phyloP scores from a whole-genome alignment of 2,113 vertebrate species.

The Anhinga anhinga region DNA sequence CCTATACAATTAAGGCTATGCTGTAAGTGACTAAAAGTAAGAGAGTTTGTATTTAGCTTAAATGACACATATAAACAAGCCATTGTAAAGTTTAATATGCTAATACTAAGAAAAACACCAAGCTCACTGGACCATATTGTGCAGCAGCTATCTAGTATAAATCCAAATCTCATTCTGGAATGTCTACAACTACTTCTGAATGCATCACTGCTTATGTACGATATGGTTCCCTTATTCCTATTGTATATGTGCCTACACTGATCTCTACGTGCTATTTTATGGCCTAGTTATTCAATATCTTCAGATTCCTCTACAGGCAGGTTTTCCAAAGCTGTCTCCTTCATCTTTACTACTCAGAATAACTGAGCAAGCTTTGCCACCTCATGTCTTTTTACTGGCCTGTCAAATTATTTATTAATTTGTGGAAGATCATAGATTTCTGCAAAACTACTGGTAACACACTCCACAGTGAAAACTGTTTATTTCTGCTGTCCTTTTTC shows the following conservation, averaged over 20 bases:
- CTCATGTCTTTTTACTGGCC: not conserved
- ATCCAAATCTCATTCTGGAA: not conserved
- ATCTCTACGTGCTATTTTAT: not conserved
- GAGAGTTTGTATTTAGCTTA: not conserved
- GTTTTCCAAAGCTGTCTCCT: not conserved
- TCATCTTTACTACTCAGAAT: not conserved
- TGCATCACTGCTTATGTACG: not conserved
- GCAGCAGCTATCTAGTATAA: not conserved
- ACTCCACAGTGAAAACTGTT: not conserved
- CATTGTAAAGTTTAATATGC: not conserved
- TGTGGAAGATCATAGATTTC: not conserved
- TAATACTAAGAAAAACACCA: not conserved
- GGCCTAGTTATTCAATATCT: not conserved
- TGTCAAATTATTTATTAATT: not conserved
- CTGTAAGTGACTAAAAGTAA: not conserved
- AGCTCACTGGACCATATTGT: not conserved
- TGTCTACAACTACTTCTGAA: not conserved
- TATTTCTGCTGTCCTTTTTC: not conserved
- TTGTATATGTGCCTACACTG: not conserved
- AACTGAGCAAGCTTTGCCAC: not conserved
- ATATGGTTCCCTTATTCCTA: not conserved
- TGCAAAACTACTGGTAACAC: not conserved
- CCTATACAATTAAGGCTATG: not conserved
- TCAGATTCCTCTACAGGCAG: not conserved
- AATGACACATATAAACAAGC: not conserved